A percentile compares a stretch with the other conserved stretches of the same genome.
phyloP scores from a whole-genome alignment of 2,797 vertebrate species.

The Loris lydekkerianus region DNA sequence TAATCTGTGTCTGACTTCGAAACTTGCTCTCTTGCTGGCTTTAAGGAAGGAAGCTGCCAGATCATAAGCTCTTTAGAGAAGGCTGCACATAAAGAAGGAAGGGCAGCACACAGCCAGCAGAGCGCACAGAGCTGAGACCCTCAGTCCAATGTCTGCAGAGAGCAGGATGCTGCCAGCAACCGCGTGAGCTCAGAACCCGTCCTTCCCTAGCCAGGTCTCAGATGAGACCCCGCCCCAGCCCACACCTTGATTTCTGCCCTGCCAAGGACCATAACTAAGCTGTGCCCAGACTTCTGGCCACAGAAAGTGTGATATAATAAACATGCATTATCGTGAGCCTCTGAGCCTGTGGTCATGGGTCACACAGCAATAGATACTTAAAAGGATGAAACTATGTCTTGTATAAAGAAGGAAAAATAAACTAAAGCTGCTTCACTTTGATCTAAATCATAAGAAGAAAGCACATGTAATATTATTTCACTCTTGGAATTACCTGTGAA shows the following conservation, averaged over 20 bases:
- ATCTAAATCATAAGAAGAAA: slow-evolving; percentile 3
- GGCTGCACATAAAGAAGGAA: background rate
- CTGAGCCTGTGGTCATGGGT: background rate
- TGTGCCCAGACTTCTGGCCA: background rate
- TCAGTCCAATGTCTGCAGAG: background rate
- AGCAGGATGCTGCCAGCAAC: background rate
- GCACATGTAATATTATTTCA: background rate
- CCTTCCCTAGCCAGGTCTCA: background rate
- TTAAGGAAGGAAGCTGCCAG: background rate
- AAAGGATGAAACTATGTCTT: background rate
- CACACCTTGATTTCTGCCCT: background rate
- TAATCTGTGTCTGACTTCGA: background rate
- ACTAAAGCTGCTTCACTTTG: background rate
- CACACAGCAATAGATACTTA: background rate
- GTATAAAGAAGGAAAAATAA: slow-evolving; percentile 4
- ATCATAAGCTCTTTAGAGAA: background rate
- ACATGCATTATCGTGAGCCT: background rate
- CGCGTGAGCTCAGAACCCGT: rapidly evolving
- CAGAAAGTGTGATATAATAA: too few relatives aligned
- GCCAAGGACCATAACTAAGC: background rate
- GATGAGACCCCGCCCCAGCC: background rate
- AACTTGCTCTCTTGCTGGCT: background rate
- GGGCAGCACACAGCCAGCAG: too few relatives aligned
- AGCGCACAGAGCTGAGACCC: too few relatives aligned
- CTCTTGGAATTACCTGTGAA: background rate